Percentiles rank a stretch among this genome's conserved stretches.
These are phyloP conservation scores for Sturnus vulgaris DNA, from an alignment of 2,113 vertebrate genomes.

Conservation along the genomic window DNA sequence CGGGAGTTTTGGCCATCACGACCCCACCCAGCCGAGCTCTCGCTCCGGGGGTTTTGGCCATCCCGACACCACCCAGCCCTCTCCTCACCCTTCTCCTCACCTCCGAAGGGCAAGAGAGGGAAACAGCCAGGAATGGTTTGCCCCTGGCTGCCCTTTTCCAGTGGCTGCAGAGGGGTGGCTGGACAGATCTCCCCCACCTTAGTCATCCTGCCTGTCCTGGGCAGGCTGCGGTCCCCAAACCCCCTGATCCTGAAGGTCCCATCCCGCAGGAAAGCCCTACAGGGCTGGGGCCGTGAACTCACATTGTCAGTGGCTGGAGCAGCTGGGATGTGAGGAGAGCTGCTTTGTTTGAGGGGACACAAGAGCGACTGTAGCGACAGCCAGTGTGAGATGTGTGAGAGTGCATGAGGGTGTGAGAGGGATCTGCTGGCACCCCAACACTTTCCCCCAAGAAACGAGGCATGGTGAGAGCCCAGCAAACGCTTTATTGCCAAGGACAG, in stretches of 20 bases:
- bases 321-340: background rate
- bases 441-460: background rate
- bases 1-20: too few relatives aligned
- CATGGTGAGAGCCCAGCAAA: background rate
- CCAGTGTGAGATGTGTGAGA: accelerated
- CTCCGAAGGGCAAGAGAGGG: too few relatives aligned
- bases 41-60: too few relatives aligned
- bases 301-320: accelerated
- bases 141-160: background rate
- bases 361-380: accelerated
- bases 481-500: slow-evolving; percentile 12
- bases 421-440: background rate
- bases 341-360: background rate
- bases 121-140: background rate
- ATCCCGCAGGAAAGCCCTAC: accelerated
- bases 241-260: background rate
- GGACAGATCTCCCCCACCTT: accelerated
- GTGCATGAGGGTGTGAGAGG: background rate
- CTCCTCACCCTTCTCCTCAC: background rate
- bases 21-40: background rate
- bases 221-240: background rate
- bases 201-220: background rate
- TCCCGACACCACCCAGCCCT: background rate
- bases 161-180: background rate
- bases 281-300: accelerated